These are phyloP conservation scores for Limnephilus rhombicus DNA, from an alignment of 2,888 invertebrate species.

Conservation along the genomic window DNA sequence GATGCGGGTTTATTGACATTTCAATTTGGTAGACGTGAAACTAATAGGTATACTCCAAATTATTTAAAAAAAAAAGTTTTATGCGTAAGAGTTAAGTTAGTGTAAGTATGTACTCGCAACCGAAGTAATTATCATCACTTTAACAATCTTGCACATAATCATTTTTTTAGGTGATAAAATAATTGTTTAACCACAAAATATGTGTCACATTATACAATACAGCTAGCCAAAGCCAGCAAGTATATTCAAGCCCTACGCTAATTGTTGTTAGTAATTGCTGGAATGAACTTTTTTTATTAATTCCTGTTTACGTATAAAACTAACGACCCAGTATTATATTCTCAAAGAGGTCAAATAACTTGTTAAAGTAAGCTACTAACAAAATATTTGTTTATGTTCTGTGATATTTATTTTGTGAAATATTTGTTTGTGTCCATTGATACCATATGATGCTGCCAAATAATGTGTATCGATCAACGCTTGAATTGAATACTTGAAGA, in stretches of 20 bases:
- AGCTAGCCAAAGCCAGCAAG: neutral
- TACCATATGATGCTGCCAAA: neutral
- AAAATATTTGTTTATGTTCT: neutral
- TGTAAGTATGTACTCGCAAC: neutral
- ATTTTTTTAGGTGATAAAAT: neutral
- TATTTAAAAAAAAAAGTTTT: neutral
- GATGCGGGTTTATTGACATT: neutral
- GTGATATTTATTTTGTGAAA: neutral
- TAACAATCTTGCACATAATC: neutral
- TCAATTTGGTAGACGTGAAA: neutral
- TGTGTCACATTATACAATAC: neutral
- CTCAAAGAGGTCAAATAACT: neutral
- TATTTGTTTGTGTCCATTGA: neutral
- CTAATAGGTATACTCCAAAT: neutral
- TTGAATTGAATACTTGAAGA: neutral
- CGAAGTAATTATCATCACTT: neutral
- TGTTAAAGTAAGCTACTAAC: neutral
- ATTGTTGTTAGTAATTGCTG: neutral
- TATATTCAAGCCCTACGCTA: neutral
- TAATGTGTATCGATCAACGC: neutral
- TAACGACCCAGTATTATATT: neutral
- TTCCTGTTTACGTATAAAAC: neutral
- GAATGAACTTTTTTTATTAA: neutral
- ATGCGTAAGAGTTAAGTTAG: neutral
- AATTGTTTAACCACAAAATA: neutral